Evolutionary conservation across 2,797 vertebrate genomes (phyloP).

Genomic region (Eulemur rubriventer): DNA sequence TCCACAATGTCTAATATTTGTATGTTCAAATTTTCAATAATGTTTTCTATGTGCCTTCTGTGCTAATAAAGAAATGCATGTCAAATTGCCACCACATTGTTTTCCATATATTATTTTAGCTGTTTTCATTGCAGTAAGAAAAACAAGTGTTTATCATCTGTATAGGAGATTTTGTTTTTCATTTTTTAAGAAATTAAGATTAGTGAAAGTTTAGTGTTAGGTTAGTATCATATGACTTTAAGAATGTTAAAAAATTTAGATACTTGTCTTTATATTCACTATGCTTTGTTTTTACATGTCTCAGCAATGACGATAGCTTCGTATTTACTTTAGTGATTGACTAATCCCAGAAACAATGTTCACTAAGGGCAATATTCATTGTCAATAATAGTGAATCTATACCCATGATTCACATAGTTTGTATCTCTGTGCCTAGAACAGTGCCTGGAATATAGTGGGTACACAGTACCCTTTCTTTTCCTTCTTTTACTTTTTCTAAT

Average conservation of each 20-base stretch:
- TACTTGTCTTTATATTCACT: neutral
- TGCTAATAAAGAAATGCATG: neutral
- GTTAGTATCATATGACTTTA: neutral
- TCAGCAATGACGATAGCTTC: neutral
- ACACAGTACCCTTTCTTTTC: neutral
- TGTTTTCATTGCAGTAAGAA: neutral
- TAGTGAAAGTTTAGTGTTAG: neutral
- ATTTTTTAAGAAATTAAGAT: constrained; percentile 23
- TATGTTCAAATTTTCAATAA: neutral
- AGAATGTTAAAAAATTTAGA: neutral
- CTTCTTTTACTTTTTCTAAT: neutral
- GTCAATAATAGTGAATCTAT: neutral
- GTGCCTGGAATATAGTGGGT: neutral
- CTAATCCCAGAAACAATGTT: neutral
- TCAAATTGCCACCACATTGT: neutral
- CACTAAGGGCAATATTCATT: neutral
- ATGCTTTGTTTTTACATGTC: neutral
- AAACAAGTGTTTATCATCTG: neutral
- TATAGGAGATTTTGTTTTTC: neutral
- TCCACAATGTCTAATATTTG: neutral
- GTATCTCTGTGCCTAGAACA: neutral
- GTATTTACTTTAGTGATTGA: neutral
- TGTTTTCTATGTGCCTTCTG: neutral
- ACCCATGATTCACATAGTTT: neutral
- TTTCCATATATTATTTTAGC: neutral